phyloP scores from a whole-genome alignment of 2,797 vertebrate species.

The Galaxias olidus region DNA sequence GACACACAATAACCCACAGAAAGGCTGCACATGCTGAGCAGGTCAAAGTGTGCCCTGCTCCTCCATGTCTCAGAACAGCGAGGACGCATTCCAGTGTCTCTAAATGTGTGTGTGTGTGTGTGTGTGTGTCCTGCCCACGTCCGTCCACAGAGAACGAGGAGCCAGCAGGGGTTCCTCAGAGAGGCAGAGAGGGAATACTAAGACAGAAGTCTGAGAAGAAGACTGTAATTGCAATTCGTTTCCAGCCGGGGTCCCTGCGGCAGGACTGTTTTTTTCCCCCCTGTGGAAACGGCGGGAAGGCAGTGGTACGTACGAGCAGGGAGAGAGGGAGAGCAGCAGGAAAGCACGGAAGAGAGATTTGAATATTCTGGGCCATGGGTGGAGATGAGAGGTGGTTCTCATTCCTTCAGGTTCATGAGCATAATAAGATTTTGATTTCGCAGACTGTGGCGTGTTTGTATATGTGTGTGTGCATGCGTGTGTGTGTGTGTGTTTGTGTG shows the following conservation, averaged over 20 bases:
- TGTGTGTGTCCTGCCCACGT: neutral
- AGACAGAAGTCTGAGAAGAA: conserved; percentile 53
- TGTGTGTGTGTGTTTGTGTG: conserved; percentile 32
- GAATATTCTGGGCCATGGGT: conserved; percentile 73
- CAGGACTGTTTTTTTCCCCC: conserved; percentile 66
- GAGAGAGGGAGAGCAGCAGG: conserved; percentile 29
- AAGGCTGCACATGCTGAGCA: neutral
- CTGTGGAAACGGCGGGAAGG: conserved; percentile 55
- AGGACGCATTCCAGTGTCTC: conserved; percentile 7
- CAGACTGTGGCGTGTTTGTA: conserved; percentile 48
- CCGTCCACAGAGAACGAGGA: conserved; percentile 1
- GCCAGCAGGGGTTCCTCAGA: conserved; percentile 18
- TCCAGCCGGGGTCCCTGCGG: conserved; percentile 65
- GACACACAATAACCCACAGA: neutral
- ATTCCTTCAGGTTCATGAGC: conserved; percentile 77
- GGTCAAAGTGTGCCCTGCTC: conserved; percentile 16
- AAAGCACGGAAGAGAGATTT: conserved; percentile 53
- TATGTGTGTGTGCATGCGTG: conserved; percentile 30
- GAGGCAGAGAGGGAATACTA: conserved; percentile 56
- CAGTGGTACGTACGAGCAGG: conserved; percentile 60
- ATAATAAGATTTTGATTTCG: conserved; percentile 78
- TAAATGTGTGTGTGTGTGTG: too few species aligned
- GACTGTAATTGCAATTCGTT: conserved; percentile 90
- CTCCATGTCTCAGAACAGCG: neutral
- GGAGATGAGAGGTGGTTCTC: conserved; percentile 74